phyloP scores from a whole-genome alignment of 2,888 invertebrate species.

The Atethmia centrago region DNA sequence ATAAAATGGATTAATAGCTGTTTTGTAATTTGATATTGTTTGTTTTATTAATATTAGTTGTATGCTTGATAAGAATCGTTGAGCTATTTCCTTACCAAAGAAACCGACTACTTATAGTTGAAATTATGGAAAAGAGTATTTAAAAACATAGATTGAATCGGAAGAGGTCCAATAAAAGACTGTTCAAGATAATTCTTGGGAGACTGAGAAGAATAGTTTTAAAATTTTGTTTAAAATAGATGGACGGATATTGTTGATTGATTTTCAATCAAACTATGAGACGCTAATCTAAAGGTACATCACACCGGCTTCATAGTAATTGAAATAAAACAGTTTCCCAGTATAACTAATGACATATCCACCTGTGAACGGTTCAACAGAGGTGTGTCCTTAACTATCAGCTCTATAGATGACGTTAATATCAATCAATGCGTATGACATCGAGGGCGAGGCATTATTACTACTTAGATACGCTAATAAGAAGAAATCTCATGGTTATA shows the following conservation, averaged over 20 bases:
- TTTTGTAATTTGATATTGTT: slow-evolving; percentile 53
- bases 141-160: background rate
- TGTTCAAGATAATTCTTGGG: background rate
- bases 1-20: slow-evolving; percentile 50
- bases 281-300: background rate
- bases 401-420: slow-evolving; percentile 26
- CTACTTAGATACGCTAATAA: slow-evolving; percentile 20
- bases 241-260: background rate
- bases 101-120: background rate
- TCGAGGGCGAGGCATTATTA: slow-evolving; percentile 8
- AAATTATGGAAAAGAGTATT: background rate
- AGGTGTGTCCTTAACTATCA: slow-evolving; percentile 16
- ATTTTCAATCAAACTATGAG: slow-evolving; percentile 16
- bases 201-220: background rate
- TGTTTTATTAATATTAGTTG: slow-evolving; percentile 49
- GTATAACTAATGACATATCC: slow-evolving; percentile 32
- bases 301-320: background rate
- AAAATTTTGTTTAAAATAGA: background rate
- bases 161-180: background rate
- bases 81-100: slow-evolving; percentile 16
- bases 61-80: slow-evolving; percentile 37
- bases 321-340: slow-evolving; percentile 29
- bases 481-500: background rate
- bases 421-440: slow-evolving; percentile 32
- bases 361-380: background rate